Evolutionary conservation across 2,797 vertebrate species (phyloP).

Genomic region (Myotis daubentonii): DNA sequence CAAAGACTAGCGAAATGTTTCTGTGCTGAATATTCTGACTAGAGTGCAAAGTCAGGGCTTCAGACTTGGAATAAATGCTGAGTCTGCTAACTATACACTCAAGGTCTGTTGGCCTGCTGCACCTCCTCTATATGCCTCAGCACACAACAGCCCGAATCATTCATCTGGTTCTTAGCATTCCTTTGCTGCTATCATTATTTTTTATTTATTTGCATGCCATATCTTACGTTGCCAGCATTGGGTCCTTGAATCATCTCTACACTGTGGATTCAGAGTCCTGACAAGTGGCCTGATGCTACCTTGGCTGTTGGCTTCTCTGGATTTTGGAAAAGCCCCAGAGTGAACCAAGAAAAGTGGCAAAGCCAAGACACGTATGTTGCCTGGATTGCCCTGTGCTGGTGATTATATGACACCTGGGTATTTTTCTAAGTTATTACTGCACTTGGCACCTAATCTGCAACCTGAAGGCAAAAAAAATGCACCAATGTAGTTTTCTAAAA

Average conservation of each 20-base stretch:
- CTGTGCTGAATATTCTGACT: conserved; percentile 4
- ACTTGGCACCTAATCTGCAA: background rate
- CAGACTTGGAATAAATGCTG: background rate
- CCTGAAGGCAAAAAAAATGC: background rate
- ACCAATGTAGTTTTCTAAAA: background rate
- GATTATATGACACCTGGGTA: background rate
- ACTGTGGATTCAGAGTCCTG: background rate
- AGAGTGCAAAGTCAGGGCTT: conserved; percentile 31
- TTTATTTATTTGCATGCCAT: conserved; percentile 19
- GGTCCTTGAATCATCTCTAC: background rate
- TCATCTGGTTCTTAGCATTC: background rate
- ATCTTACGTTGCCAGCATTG: background rate
- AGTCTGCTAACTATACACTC: background rate
- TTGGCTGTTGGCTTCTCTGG: background rate
- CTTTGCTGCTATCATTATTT: background rate
- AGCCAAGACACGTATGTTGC: background rate
- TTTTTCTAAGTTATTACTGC: conserved; percentile 1
- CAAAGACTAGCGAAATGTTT: background rate
- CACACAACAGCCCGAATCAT: background rate
- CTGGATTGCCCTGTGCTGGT: background rate
- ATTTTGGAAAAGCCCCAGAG: background rate
- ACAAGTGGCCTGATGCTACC: background rate
- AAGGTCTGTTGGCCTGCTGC: background rate
- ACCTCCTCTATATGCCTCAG: background rate
- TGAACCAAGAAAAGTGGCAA: background rate